Conservation (phyloP, 92 coral and sea anemone species). For the Metridium senile region DNA sequence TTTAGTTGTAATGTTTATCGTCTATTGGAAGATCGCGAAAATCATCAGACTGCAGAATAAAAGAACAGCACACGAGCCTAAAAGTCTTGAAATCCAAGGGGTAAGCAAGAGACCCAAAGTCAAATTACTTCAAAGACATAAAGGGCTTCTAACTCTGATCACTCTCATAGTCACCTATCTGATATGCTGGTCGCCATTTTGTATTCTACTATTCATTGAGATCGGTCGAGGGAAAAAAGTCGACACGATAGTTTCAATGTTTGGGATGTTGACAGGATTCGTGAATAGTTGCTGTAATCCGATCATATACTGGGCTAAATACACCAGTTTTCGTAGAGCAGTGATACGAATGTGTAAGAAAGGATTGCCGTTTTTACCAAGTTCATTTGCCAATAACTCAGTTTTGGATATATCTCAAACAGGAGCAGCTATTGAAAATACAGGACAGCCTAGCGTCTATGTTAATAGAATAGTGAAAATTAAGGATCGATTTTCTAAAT, state of each 20-base stretch:
- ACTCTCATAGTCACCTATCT: conserved; percentile 68
- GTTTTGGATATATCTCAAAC: conserved; percentile 9
- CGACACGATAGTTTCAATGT: conserved; percentile 40
- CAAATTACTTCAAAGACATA: conserved; percentile 38
- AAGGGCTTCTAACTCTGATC: conserved; percentile 61
- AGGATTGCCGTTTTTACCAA: conserved; percentile 18
- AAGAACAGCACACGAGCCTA: neutral
- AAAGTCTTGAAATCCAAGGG: neutral
- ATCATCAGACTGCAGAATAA: conserved; percentile 49
- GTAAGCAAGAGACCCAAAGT: neutral
- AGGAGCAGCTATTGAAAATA: neutral
- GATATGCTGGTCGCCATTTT: conserved; percentile 87
- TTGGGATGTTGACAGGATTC: conserved; percentile 81
- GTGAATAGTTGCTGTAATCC: conserved; percentile 83
- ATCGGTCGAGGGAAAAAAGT: conserved; percentile 64
- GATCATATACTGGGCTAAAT: conserved; percentile 74
- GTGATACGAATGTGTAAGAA: conserved; percentile 18
- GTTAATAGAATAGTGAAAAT: conserved; percentile 1
- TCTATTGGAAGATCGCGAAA: conserved; percentile 61
- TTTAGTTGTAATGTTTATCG: conserved; percentile 61
- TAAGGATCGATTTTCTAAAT: neutral
- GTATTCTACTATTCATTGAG: conserved; percentile 73
- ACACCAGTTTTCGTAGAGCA: conserved; percentile 64
- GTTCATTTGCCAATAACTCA: conserved; percentile 1
- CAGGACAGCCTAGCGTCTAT: neutral